phyloP scores from a whole-genome alignment of 1,140 invertebrate species.

The Homalodisca vitripennis region DNA sequence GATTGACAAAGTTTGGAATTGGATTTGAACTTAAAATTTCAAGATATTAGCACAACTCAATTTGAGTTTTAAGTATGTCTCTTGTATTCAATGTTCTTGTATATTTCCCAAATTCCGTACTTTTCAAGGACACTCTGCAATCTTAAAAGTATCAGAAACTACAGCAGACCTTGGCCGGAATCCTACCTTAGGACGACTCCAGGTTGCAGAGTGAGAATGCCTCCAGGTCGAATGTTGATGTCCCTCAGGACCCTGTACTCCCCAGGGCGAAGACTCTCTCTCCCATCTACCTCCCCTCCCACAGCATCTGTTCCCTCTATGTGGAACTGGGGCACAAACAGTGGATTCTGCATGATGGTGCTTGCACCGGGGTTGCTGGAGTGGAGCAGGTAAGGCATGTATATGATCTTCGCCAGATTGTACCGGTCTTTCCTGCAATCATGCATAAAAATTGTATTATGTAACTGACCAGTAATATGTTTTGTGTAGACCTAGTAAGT shows the following conservation, averaged over 20 bases:
- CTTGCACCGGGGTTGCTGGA: constrained; percentile 79
- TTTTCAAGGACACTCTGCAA: too few relatives aligned
- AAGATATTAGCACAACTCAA: too few relatives aligned
- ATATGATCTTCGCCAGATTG: constrained; percentile 84
- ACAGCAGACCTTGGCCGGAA: too few relatives aligned
- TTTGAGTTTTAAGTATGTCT: too few relatives aligned
- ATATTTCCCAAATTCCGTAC: too few relatives aligned
- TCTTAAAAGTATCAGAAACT: too few relatives aligned
- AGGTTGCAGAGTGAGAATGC: constrained; percentile 79
- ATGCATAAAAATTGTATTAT: not conserved
- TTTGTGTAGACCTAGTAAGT: too few relatives aligned
- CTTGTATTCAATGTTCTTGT: too few relatives aligned
- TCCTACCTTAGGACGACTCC: constrained; percentile 77
- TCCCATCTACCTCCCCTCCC: constrained; percentile 87
- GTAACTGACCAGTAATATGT: too few relatives aligned
- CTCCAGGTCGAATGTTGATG: constrained; percentile 86
- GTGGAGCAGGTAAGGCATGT: constrained; percentile 82
- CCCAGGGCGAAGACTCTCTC: constrained; percentile 71
- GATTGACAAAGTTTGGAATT: too few relatives aligned
- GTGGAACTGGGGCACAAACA: constrained; percentile 75
- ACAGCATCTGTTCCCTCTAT: constrained; percentile 64
- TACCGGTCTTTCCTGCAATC: constrained; percentile 80
- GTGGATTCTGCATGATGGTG: constrained; percentile 67
- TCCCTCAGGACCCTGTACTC: constrained; percentile 87
- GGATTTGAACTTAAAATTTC: too few relatives aligned